phyloP scores from a whole-genome alignment of 2,113 vertebrate genomes.

The Dasyornis broadbenti region DNA sequence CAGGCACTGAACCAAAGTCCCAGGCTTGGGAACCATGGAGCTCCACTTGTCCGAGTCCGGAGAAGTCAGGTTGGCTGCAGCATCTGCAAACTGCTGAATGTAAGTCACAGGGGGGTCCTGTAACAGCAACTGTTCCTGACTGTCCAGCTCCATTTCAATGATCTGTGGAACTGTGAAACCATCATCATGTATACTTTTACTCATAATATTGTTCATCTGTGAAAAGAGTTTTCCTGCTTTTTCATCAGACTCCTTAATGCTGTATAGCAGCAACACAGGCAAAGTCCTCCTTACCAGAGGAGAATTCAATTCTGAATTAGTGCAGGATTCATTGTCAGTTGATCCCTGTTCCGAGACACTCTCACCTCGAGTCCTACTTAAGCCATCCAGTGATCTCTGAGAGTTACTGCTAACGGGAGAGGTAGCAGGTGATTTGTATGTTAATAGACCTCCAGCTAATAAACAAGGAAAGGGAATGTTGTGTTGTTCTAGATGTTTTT shows the following conservation, averaged over 20 bases:
- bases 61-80: slow-evolving; percentile 83
- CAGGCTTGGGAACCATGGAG: slow-evolving; percentile 89
- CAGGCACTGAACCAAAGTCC: slow-evolving; percentile 93
- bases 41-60: slow-evolving; percentile 94
- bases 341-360: slow-evolving; percentile 88
- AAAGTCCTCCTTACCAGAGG: slow-evolving; percentile 90
- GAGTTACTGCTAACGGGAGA: slow-evolving; percentile 83
- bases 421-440: slow-evolving; percentile 89
- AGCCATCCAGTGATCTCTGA: slow-evolving; percentile 84
- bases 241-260: slow-evolving; percentile 96
- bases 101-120: slow-evolving; percentile 98
- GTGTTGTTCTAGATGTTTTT: slow-evolving; percentile 90
- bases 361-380: slow-evolving; percentile 91
- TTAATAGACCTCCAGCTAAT: slow-evolving; percentile 91
- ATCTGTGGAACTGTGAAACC: slow-evolving; percentile 98
- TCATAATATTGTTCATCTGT: slow-evolving; percentile 98
- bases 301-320: slow-evolving; percentile 86
- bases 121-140: slow-evolving; percentile 92
- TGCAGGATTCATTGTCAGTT: slow-evolving; percentile 94
- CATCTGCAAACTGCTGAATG: slow-evolving; percentile 97
- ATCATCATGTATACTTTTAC: slow-evolving; percentile 96
- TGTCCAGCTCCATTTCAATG: slow-evolving; percentile 98
- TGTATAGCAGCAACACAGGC: slow-evolving; percentile 93
- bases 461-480: slow-evolving; percentile 99
- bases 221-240: slow-evolving; percentile 96